phyloP scores from a whole-genome alignment of 2,888 invertebrate species.

The Drosophila neutralis region DNA sequence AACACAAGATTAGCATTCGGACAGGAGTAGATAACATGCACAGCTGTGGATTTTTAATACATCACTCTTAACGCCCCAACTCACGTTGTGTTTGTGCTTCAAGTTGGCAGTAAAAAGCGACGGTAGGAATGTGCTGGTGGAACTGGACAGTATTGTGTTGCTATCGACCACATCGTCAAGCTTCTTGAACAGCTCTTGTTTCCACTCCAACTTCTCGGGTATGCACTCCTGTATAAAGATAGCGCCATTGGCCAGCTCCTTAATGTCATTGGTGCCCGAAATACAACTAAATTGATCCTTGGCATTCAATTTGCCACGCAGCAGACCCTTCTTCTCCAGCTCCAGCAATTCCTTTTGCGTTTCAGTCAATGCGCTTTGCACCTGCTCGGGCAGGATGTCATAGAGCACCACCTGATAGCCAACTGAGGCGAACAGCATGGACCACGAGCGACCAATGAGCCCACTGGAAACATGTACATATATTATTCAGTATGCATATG shows the following conservation, averaged over 20 bases:
- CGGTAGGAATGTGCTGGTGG: conserved; percentile 96
- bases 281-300: conserved; percentile 91
- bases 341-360: conserved; percentile 90
- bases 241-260: conserved; percentile 90
- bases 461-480: conserved; percentile 88
- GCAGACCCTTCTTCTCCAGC: conserved; percentile 89
- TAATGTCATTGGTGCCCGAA: conserved; percentile 89
- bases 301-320: conserved; percentile 91
- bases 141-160: conserved; percentile 94
- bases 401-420: conserved; percentile 95
- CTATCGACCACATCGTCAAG: conserved; percentile 92
- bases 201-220: conserved; percentile 94
- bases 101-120: conserved; percentile 93
- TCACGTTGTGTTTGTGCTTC: conserved; percentile 88
- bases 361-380: conserved; percentile 90
- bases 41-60: neutral
- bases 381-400: conserved; percentile 92
- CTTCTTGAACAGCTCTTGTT: conserved; percentile 91
- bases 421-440: conserved; percentile 97
- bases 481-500: neutral
- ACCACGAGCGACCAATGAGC: conserved; percentile 97
- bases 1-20: conserved; percentile 9
- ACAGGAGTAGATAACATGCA: conserved; percentile 10
- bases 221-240: conserved; percentile 96
- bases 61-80: conserved; percentile 33